Evolutionary conservation across 1,140 invertebrate species (phyloP), one percentile per base, ranked within the genome.

Genomic region (Bombus balteatus): DNA sequence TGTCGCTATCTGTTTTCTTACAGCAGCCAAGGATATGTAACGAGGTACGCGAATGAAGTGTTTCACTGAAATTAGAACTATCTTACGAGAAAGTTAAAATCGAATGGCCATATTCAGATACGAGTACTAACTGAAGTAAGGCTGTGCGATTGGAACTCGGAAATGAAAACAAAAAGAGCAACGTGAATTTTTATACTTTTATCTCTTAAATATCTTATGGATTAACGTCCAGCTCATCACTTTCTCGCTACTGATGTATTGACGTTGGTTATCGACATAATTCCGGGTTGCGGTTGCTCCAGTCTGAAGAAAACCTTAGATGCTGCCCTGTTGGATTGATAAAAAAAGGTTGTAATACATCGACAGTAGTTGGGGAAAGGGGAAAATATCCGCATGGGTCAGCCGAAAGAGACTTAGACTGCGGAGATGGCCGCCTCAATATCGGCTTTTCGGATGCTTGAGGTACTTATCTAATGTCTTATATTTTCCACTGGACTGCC

Each of bases 301-400:
- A 68, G 15, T 66, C 65, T 22, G 62, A 39, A 57, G 13, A 53
- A 78, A 32, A 77, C 25, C 73, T 77, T 57, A 78, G 80, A 81
- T 79, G 78, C 74, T 37, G 78, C 80, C 53, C 71, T 68, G 82
- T 73, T 66, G 82, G 81, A 90, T 87, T 34, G 73, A 32, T 18
- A 8, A 32, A 66, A 91, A 90, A 88, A 89, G 85, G 91, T 89
- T 88, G 90, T 91, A 91, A 90, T 92, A 87, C 89, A 81, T 41
- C 76, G 76, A 86, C 71, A 76, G 88, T 86, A 81, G 77, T 81
- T 53, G 89, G 85, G 79, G 88, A 88, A 91, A 92, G 90, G 90
- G 86, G 88, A 94, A 95, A 95, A 94, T 95, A 95, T 95, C 94
- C 94, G 94, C 94, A 94, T 94, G 94, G 94, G 94, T 95, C 94